Conservation (phyloP, 35 echinoderm and acorn worm species). For the Strongylocentrotus purpuratus region DNA sequence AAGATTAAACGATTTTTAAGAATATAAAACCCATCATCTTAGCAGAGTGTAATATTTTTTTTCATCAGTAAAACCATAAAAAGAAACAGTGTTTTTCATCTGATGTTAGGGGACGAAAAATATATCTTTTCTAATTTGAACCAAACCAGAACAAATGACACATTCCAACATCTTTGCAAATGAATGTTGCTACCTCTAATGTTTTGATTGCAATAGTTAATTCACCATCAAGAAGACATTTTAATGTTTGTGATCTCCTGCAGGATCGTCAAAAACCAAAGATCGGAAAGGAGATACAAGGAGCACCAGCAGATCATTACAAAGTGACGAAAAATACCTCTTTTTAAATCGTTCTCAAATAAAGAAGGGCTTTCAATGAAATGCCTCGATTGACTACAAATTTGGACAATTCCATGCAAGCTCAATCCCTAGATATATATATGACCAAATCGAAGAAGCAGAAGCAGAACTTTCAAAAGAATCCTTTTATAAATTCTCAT, state of each 20-base stretch:
- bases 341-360: neutral
- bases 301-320: conserved; percentile 11
- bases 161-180: neutral
- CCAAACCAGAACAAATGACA: no score
- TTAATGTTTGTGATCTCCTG: neutral
- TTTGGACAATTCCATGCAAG: conserved; percentile 37
- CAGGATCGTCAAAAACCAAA: conserved; percentile 23
- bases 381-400: neutral
- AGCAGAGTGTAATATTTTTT: no score
- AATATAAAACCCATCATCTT: no score
- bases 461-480: neutral
- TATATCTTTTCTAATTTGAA: no score
- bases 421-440: neutral
- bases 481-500: neutral
- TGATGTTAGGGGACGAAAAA: neutral
- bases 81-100: neutral
- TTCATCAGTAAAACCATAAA: neutral
- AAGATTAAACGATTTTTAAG: no score
- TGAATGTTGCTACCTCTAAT: neutral
- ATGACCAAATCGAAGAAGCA: neutral
- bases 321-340: neutral
- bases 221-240: neutral
- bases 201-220: neutral
- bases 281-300: conserved; percentile 24
- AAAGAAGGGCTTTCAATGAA: neutral